Percentiles rank a stretch among this genome's conserved stretches.
Evolutionary conservation across 2,797 vertebrate genomes (phyloP).

Genomic region (Schizothorax lantsangensis): DNA sequence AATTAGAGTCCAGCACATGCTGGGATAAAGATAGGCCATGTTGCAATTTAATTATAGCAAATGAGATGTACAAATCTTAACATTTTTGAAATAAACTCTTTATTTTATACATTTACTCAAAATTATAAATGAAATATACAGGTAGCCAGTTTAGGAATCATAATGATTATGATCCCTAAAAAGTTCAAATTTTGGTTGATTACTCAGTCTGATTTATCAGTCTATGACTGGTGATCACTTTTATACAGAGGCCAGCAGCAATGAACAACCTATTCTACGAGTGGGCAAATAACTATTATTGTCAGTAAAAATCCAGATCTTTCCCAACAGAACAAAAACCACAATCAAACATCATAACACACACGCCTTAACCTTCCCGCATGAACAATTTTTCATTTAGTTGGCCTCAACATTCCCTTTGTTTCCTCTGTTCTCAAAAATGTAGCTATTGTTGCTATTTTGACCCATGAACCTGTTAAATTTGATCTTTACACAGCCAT

Average conservation of each 20-base stretch:
- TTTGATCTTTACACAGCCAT: background rate
- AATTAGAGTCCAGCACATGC: slow-evolving; percentile 15
- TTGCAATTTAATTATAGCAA: background rate
- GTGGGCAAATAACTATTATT: background rate
- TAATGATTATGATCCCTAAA: background rate
- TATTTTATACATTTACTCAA: background rate
- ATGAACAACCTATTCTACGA: background rate
- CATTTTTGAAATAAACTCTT: background rate
- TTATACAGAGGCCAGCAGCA: background rate
- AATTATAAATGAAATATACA: background rate
- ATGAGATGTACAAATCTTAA: background rate
- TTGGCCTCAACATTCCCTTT: slow-evolving; percentile 8
- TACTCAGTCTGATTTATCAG: background rate
- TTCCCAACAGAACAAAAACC: slow-evolving; percentile 13
- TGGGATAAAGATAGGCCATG: background rate
- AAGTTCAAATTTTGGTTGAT: background rate
- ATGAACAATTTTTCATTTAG: slow-evolving; percentile 25
- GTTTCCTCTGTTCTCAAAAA: slow-evolving; percentile 23
- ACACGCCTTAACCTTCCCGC: background rate
- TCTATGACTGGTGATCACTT: background rate
- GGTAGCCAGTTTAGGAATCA: background rate
- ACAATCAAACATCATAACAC: slow-evolving; percentile 39
- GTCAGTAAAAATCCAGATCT: background rate
- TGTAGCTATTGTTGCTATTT: slow-evolving; percentile 38
- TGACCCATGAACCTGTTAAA: background rate